Evolutionary conservation across 2,797 vertebrate genomes (phyloP).

Genomic region (Synaphobranchus kaupii): DNA sequence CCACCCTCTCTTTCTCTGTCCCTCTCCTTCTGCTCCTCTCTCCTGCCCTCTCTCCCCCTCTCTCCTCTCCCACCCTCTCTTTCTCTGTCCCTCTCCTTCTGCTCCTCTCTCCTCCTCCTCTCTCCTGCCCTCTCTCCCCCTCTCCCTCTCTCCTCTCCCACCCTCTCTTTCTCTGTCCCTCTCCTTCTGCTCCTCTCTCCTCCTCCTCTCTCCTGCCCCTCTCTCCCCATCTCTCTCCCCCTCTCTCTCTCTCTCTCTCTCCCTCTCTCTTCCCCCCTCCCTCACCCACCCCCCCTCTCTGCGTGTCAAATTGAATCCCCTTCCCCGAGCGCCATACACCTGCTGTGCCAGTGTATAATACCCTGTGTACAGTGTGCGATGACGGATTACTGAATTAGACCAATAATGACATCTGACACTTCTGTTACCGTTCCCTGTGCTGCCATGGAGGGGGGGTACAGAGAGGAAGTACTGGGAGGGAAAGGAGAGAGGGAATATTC

Average conservation of each 20-base stretch:
- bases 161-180: not conserved
- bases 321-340: conserved; percentile 74
- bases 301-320: conserved; percentile 81
- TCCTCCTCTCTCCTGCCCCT: conserved; percentile 50
- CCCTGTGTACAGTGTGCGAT: conserved; percentile 72
- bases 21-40: conserved; percentile 31
- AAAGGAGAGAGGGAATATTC: conserved; percentile 33
- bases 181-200: conserved; percentile 8
- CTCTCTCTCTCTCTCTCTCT: conserved; percentile 17
- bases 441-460: conserved; percentile 75
- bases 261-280: conserved; percentile 53
- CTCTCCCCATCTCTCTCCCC: conserved; percentile 32
- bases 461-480: conserved; percentile 56
- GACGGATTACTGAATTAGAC: conserved; percentile 84
- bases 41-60: conserved; percentile 43
- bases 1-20: no score
- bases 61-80: conserved; percentile 50
- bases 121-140: conserved; percentile 31
- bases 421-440: conserved; percentile 82
- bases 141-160: not conserved
- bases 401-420: conserved; percentile 86
- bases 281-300: conserved; percentile 62
- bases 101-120: conserved; percentile 54
- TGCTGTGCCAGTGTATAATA: conserved; percentile 76
- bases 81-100: conserved; percentile 25